Percentiles rank a stretch among this genome's conserved stretches.
These are phyloP conservation scores for Perca fluviatilis DNA, from an alignment of 2,113 vertebrate genomes.

Conservation along the genomic window DNA sequence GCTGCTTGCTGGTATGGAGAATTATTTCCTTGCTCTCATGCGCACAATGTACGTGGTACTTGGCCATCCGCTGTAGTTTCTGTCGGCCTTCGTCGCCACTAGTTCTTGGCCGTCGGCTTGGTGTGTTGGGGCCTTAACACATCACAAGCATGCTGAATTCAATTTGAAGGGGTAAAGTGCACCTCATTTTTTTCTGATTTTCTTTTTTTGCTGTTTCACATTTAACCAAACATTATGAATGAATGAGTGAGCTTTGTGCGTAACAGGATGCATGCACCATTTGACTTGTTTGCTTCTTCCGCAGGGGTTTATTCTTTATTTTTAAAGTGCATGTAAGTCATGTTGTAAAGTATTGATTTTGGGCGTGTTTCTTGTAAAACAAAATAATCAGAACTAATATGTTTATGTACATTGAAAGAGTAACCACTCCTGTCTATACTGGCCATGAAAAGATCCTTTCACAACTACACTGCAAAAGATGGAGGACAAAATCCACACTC, in stretches of 20 bases:
- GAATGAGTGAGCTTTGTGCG: slow-evolving; percentile 48
- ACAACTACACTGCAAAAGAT: background rate
- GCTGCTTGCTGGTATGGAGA: too few relatives aligned
- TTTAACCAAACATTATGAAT: slow-evolving; percentile 63
- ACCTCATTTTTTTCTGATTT: slow-evolving; percentile 10
- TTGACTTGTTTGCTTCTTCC: background rate
- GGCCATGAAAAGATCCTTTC: background rate
- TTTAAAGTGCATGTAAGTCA: slow-evolving; percentile 34
- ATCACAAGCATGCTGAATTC: slow-evolving; percentile 55
- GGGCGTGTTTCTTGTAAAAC: slow-evolving; percentile 39
- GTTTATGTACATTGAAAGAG: background rate
- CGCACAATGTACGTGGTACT: too few relatives aligned
- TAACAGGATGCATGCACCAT: slow-evolving; percentile 23
- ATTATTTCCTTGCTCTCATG: too few relatives aligned
- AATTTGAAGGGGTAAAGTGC: slow-evolving; percentile 7
- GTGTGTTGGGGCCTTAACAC: background rate
- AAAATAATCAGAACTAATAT: background rate
- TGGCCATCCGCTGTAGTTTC: too few relatives aligned
- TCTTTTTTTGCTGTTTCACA: slow-evolving; percentile 24
- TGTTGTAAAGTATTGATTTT: slow-evolving; percentile 12
- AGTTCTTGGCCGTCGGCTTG: too few relatives aligned
- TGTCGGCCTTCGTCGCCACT: too few relatives aligned
- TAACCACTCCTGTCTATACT: background rate
- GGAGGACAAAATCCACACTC: background rate
- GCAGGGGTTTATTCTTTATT: background rate